A percentile compares a stretch with the other conserved stretches of the same genome.
These are phyloP conservation scores for Hycleus cichorii DNA, from an alignment of 1,140 invertebrate species.

Conservation along the genomic window DNA sequence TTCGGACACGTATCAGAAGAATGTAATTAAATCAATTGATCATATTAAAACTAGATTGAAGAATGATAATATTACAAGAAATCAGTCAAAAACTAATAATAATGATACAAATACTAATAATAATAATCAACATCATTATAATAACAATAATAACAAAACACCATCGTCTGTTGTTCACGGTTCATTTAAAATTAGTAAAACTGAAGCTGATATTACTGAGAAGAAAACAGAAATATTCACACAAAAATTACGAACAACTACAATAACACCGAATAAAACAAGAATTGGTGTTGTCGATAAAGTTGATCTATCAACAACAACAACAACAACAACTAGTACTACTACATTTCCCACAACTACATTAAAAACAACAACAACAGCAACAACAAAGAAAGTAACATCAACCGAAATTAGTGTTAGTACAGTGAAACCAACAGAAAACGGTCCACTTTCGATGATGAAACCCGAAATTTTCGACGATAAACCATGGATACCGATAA, in stretches of 20 bases:
- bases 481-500: slow-evolving; percentile 52
- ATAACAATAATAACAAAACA: background rate
- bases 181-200: slow-evolving; percentile 55
- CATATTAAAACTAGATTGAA: slow-evolving; percentile 47
- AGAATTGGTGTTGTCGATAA: slow-evolving; percentile 43
- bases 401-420: slow-evolving; percentile 9
- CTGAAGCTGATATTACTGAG: slow-evolving; percentile 53
- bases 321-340: slow-evolving; percentile 31
- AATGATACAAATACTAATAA: background rate
- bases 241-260: slow-evolving; percentile 37
- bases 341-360: slow-evolving; percentile 33
- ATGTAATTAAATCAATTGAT: slow-evolving; percentile 26
- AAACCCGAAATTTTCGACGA: slow-evolving; percentile 34
- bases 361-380: slow-evolving; percentile 23
- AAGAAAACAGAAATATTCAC: slow-evolving; percentile 41
- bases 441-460: slow-evolving; percentile 25
- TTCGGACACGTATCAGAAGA: slow-evolving; percentile 33
- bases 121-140: slow-evolving; percentile 42
- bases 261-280: slow-evolving; percentile 37
- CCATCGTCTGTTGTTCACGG: slow-evolving; percentile 46
- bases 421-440: no score
- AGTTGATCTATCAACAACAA: slow-evolving; percentile 14
- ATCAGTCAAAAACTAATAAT: slow-evolving; percentile 41
- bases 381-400: slow-evolving; percentile 21
- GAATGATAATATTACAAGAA: slow-evolving; percentile 41